phyloP scores from a whole-genome alignment of 2,797 vertebrate genomes.

The Cebuella pygmaea region DNA sequence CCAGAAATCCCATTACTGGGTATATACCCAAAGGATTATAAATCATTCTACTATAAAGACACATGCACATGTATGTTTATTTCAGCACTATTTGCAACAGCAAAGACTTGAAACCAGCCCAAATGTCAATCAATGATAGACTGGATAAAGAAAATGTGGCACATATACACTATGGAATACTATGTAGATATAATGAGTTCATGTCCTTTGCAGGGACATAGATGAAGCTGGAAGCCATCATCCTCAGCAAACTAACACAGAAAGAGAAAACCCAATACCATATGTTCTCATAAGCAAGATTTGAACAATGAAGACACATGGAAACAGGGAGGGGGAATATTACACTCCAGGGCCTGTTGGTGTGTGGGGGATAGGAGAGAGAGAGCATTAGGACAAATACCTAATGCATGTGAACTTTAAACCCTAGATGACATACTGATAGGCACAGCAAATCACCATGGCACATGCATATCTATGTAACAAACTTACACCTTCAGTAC shows the following conservation, averaged over 20 bases:
- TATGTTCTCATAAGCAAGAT: neutral
- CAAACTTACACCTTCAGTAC: neutral
- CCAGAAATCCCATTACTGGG: neutral
- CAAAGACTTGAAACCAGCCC: neutral
- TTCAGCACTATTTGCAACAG: neutral
- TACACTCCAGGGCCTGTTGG: neutral
- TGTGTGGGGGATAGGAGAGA: neutral
- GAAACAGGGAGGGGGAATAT: neutral
- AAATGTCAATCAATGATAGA: neutral
- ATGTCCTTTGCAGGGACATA: neutral
- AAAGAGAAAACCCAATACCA: neutral
- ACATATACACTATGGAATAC: neutral
- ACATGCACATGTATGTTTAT: neutral
- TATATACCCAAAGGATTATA: neutral
- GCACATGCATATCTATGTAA: neutral
- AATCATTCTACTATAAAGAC: neutral
- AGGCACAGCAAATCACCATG: neutral
- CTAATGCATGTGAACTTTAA: neutral
- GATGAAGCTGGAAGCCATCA: neutral
- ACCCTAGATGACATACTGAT: neutral
- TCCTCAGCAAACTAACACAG: neutral
- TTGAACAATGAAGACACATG: neutral
- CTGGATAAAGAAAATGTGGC: neutral
- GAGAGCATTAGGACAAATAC: neutral
- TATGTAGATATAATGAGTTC: neutral